A percentile compares a stretch with the other conserved stretches of the same genome.
Conservation (phyloP, 1,140 invertebrate species). For the Nomia melanderi region DNA sequence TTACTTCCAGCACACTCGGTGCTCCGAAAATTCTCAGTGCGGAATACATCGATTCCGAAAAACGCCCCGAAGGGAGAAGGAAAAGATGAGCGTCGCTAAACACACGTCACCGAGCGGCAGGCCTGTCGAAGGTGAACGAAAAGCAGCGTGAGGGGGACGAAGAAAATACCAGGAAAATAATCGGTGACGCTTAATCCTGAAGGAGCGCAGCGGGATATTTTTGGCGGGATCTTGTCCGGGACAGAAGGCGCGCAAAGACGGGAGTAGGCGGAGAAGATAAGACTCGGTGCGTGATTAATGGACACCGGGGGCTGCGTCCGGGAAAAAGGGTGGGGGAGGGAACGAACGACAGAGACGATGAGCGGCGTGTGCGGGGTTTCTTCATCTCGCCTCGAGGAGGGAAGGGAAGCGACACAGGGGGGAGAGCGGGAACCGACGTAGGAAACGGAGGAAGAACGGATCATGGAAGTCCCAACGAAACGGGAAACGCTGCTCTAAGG, state of each 20-base stretch:
- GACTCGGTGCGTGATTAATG: constrained; percentile 68
- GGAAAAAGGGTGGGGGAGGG: not conserved
- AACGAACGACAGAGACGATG: not conserved
- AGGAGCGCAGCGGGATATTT: constrained; percentile 53
- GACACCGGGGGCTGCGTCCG: constrained; percentile 47
- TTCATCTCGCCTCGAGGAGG: not conserved
- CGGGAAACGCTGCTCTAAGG: not conserved
- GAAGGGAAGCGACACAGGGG: not conserved
- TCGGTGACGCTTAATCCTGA: constrained; percentile 38
- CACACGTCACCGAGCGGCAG: not conserved
- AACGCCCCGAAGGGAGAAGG: not conserved
- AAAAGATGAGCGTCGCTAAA: not conserved
- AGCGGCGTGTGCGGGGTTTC: too few species aligned
- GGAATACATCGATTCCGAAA: too few species aligned
- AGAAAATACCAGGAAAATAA: constrained; percentile 37
- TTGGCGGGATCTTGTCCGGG: constrained; percentile 38
- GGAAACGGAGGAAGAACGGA: constrained; percentile 20
- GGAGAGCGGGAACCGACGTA: not conserved
- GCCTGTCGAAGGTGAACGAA: not conserved
- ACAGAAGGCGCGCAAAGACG: constrained; percentile 46
- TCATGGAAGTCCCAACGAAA: not conserved
- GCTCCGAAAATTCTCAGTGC: too few species aligned
- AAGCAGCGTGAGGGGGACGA: too few species aligned
- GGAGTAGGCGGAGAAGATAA: constrained; percentile 64
- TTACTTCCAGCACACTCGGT: too few species aligned